These are phyloP conservation scores for Ascidia mentula DNA, from an alignment of 23 tunicate genomes.

Conservation along the genomic window DNA sequence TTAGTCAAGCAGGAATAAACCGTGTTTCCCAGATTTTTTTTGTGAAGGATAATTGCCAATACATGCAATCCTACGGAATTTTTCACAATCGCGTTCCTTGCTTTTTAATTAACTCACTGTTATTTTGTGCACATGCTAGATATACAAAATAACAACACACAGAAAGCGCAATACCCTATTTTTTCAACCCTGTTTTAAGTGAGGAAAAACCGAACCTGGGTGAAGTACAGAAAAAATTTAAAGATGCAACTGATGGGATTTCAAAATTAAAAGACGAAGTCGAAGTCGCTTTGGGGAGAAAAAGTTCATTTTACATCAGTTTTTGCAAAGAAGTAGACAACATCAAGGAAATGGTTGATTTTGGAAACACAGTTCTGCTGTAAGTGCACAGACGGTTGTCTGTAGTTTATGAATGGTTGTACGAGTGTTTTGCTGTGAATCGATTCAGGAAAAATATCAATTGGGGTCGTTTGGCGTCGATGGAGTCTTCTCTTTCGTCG, in stretches of 20 bases:
- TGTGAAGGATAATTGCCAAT: no score
- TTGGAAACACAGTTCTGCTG: not conserved
- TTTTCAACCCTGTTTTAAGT: no score
- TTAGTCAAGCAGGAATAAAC: not conserved
- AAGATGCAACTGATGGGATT: not conserved
- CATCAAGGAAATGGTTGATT: not conserved
- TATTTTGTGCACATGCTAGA: no score
- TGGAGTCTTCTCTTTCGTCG: slow-evolving; percentile 53
- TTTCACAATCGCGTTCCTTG: no score
- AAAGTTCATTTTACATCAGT: not conserved
- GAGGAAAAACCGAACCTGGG: not conserved
- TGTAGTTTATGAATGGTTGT: no score
- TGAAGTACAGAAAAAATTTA: not conserved
- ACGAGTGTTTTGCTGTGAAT: no score
- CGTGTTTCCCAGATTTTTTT: no score
- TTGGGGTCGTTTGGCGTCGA: slow-evolving; percentile 48
- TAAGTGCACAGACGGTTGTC: not conserved
- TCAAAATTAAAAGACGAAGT: not conserved
- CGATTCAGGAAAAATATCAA: not conserved
- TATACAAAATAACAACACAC: no score
- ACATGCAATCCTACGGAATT: no score
- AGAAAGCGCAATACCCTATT: no score
- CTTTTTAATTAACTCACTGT: no score
- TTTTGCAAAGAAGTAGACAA: not conserved
- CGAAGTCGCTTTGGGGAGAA: not conserved